Percentiles rank a stretch among this genome's conserved stretches.
Evolutionary conservation across 2,113 vertebrate species (phyloP).

Genomic region (human): GRCh38 chr15:61042501-61043000

Average conservation of each 20-base stretch:
- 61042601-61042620: conserved; percentile 74
- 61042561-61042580: conserved; percentile 66
- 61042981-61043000: not conserved
- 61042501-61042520: not conserved
- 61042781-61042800: not conserved
- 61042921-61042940: not conserved
- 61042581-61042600: conserved; percentile 38
- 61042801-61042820: not conserved
- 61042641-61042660: not conserved
- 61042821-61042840: not conserved
- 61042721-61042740: not conserved
- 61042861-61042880: not conserved
- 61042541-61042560: conserved; percentile 48
- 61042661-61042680: not conserved
- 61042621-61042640: conserved; percentile 50
- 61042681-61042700: not conserved
- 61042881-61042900: not conserved
- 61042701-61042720: not conserved
- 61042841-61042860: not conserved
- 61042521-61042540: not conserved
- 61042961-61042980: not conserved
- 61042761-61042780: not conserved
- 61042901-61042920: accelerated
- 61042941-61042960: not conserved
- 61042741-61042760: not conserved